Conservation (phyloP, 64 coral and sea anemone species). For the Astreopora myriophthalma region DNA sequence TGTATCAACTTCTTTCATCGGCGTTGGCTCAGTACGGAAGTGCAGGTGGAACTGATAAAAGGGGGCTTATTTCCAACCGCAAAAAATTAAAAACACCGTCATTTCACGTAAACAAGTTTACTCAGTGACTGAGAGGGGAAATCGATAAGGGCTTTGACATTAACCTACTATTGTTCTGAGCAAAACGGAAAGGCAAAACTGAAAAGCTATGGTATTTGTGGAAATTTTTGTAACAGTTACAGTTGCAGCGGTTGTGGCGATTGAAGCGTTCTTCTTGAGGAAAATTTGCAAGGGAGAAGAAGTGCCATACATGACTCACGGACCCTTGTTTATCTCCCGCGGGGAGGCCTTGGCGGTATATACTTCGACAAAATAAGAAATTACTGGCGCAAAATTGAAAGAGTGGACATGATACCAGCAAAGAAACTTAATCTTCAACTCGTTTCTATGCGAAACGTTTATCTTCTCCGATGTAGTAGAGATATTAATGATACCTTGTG, state of each 20-base stretch:
- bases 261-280: constrained; percentile 37
- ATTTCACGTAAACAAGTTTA: not conserved
- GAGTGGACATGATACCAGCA: not conserved
- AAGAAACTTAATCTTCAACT: not conserved
- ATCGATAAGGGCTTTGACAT: not conserved
- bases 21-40: not conserved
- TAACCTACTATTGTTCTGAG: not conserved
- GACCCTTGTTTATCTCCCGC: constrained; percentile 15
- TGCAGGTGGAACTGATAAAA: constrained; percentile 16
- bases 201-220: constrained; percentile 20
- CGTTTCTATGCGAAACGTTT: not conserved
- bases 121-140: not conserved
- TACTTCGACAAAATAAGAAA: not conserved
- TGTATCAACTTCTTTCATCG: not conserved
- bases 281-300: constrained; percentile 58
- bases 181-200: not conserved
- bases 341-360: constrained; percentile 25
- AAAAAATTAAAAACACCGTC: not conserved
- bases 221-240: constrained; percentile 36
- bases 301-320: constrained; percentile 15
- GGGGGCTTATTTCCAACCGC: constrained; percentile 10
- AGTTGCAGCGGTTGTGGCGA: not conserved
- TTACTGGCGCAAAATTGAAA: not conserved
- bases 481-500: no score
- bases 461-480: no score